Evolutionary conservation across 2,113 vertebrate genomes (phyloP).

Genomic region (Channa maculata): DNA sequence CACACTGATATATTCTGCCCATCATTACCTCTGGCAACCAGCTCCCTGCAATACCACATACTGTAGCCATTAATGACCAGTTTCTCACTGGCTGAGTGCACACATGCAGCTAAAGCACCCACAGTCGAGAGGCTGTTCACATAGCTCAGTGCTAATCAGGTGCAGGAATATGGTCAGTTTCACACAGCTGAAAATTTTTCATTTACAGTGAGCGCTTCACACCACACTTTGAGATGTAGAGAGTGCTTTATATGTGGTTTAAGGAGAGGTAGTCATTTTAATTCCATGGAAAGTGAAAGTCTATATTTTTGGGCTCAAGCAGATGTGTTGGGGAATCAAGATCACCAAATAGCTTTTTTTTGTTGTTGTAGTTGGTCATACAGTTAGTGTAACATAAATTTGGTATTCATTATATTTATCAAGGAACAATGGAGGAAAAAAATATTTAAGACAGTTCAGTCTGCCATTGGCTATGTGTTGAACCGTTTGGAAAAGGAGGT

Average conservation of each 20-base stretch:
- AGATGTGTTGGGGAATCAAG: conserved; percentile 69
- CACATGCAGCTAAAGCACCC: conserved; percentile 64
- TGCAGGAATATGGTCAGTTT: conserved; percentile 73
- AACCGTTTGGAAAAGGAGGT: conserved; percentile 85
- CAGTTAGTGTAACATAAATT: conserved; percentile 76
- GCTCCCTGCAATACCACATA: conserved; percentile 49
- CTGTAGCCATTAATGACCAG: conserved; percentile 43
- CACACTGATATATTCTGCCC: conserved; percentile 63
- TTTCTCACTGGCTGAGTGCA: conserved; percentile 67
- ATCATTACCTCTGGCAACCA: conserved; percentile 69
- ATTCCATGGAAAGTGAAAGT: conserved; percentile 71
- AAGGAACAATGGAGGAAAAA: conserved; percentile 67
- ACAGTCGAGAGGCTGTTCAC: conserved; percentile 75
- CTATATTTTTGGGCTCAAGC: conserved; percentile 74
- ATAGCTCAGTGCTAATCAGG: conserved; percentile 73
- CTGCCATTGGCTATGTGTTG: conserved; percentile 78
- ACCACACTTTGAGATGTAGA: conserved; percentile 66
- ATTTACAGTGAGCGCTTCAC: conserved; percentile 70
- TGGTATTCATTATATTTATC: conserved; percentile 76
- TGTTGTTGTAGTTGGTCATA: conserved; percentile 53
- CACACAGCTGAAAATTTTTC: conserved; percentile 72
- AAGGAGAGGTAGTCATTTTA: conserved; percentile 85
- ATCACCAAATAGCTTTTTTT: conserved; percentile 55
- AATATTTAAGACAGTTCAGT: conserved; percentile 68
- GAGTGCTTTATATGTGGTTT: conserved; percentile 72